Evolutionary conservation across 2,113 vertebrate species (phyloP).

Genomic region (Suricata suricatta): DNA sequence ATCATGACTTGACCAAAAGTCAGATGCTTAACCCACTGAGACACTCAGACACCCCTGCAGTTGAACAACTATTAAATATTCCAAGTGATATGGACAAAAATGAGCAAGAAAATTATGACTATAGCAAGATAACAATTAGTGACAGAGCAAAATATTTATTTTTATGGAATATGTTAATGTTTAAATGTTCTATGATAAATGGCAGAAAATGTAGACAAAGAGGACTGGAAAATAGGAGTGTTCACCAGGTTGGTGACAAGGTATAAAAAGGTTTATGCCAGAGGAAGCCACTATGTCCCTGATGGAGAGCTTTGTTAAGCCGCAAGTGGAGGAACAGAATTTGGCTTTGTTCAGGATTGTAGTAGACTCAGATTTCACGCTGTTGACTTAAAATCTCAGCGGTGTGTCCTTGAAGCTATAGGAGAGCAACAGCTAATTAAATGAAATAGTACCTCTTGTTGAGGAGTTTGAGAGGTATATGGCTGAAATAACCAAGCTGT

Average conservation of each 20-base stretch:
- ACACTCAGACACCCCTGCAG: too few species aligned
- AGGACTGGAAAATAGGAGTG: not conserved
- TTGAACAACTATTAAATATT: not conserved
- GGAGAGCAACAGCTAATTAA: not conserved
- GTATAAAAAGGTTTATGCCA: not conserved
- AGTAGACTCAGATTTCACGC: not conserved
- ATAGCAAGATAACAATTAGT: not conserved
- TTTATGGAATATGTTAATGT: not conserved
- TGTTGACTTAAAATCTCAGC: not conserved
- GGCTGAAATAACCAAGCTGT: not conserved
- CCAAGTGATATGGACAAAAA: not conserved
- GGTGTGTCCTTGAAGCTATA: not conserved
- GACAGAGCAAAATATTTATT: not conserved
- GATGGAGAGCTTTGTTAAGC: not conserved
- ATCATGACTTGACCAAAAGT: too few species aligned
- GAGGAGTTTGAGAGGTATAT: not conserved
- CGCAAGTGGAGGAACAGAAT: not conserved
- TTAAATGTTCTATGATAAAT: not conserved
- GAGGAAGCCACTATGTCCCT: not conserved
- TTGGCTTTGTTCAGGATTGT: not conserved
- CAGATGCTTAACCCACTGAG: too few species aligned
- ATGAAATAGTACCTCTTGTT: not conserved
- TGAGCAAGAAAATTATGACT: not conserved
- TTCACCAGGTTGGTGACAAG: not conserved
- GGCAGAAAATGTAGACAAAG: not conserved